Percentiles rank a stretch among this genome's conserved stretches.
These are phyloP conservation scores for Zygothrica quintamaculata DNA, from an alignment of 2,888 invertebrate genomes.

Conservation along the genomic window DNA sequence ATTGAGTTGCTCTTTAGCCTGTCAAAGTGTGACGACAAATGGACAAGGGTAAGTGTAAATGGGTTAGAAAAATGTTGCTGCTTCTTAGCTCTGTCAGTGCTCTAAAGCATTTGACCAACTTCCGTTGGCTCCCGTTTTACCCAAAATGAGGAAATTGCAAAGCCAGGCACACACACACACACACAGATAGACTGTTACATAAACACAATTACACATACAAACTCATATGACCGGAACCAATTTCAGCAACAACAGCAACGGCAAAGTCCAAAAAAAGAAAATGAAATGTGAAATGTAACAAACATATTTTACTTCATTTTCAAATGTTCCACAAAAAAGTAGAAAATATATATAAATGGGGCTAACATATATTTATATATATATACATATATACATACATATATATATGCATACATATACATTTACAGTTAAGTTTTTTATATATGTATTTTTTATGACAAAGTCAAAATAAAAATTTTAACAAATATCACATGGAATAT, in stretches of 20 bases:
- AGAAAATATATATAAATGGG: too few relatives aligned
- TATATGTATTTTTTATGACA: too few relatives aligned
- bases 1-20: constrained; percentile 12
- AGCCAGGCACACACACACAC: constrained; percentile 27
- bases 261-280: too few relatives aligned
- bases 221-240: constrained; percentile 29
- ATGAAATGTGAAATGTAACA: background rate
- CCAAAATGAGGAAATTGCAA: constrained; percentile 54
- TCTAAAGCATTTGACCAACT: constrained; percentile 54
- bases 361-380: background rate
- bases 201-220: constrained; percentile 5
- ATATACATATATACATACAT: constrained; percentile 1
- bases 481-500: too few relatives aligned
- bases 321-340: constrained; percentile 36
- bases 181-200: constrained; percentile 6
- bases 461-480: too few relatives aligned
- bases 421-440: too few relatives aligned
- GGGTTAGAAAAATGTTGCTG: constrained; percentile 14
- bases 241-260: constrained; percentile 40
- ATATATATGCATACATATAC: too few relatives aligned
- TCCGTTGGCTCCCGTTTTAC: constrained; percentile 41
- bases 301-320: constrained; percentile 1
- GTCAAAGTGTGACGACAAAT: constrained; percentile 12
- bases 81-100: constrained; percentile 23
- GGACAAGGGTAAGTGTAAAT: background rate